These are phyloP conservation scores for Danaus melanippus DNA, from an alignment of 1,140 invertebrate genomes.

Conservation along the genomic window DNA sequence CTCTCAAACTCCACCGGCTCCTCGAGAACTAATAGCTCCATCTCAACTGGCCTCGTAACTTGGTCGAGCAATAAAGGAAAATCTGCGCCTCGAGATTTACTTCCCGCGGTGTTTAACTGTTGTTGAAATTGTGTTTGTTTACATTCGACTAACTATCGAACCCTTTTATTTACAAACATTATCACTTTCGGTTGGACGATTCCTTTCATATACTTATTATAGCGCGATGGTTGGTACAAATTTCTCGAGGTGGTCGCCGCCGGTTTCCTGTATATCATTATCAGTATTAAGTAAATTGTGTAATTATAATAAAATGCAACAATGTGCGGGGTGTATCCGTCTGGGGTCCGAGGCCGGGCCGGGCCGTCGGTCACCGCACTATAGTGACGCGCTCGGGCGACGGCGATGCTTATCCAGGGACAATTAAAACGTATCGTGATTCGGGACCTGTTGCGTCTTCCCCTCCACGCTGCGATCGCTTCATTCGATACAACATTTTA, in stretches of 20 bases:
- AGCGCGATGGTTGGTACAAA: no score
- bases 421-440: slow-evolving; percentile 66
- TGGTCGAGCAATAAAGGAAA: slow-evolving; percentile 35
- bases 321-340: slow-evolving; percentile 38
- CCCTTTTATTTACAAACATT: no score
- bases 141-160: slow-evolving; percentile 13
- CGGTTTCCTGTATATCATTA: not conserved
- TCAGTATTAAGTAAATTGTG: slow-evolving; percentile 13
- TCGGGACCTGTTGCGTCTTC: slow-evolving; percentile 56
- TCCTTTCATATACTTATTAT: no score
- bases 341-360: slow-evolving; percentile 34
- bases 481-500: slow-evolving; percentile 28
- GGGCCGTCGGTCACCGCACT: slow-evolving; percentile 49
- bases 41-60: slow-evolving; percentile 29
- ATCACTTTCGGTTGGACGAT: no score
- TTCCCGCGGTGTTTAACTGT: slow-evolving; percentile 39
- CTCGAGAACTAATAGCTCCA: slow-evolving; percentile 27
- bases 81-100: slow-evolving; percentile 42
- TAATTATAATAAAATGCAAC: slow-evolving; percentile 13
- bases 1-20: slow-evolving; percentile 9
- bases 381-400: slow-evolving; percentile 53
- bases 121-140: slow-evolving; percentile 43
- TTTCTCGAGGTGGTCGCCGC: no score
- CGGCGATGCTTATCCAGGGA: slow-evolving; percentile 61
- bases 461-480: slow-evolving; percentile 28